Conservation (phyloP, 1,140 invertebrate species). For the Hylaeus volcanicus region DNA sequence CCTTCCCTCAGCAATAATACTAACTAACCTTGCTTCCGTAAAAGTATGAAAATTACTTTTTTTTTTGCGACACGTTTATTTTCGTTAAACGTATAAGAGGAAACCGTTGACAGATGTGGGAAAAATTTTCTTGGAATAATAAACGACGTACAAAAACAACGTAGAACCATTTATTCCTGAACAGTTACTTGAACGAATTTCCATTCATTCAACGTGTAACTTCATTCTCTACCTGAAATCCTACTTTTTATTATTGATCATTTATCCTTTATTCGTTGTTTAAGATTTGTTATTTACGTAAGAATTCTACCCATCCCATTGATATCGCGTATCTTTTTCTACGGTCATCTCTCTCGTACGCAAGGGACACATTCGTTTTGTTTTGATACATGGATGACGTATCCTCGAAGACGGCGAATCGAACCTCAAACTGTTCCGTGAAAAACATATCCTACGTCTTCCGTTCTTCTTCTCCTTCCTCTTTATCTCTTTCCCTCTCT, state of each 20-base stretch:
- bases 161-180: no score
- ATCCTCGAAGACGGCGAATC: slow-evolving; percentile 22
- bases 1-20: no score
- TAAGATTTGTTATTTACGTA: not conserved
- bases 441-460: slow-evolving; percentile 6
- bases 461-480: not conserved
- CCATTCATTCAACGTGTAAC: no score
- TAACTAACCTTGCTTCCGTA: no score
- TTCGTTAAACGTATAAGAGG: not conserved
- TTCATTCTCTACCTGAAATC: no score
- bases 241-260: no score
- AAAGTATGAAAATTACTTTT: not conserved
- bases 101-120: no score
- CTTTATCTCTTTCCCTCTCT: not conserved
- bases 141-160: no score
- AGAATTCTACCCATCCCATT: not conserved
- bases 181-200: no score
- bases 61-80: not conserved
- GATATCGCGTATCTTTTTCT: not conserved
- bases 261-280: no score
- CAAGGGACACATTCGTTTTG: slow-evolving; percentile 28
- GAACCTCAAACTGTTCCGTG: not conserved
- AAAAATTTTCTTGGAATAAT: no score
- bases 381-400: slow-evolving; percentile 46
- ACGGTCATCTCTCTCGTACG: not conserved